Percentiles rank a stretch among this genome's conserved stretches.
phyloP scores from a whole-genome alignment of 1,140 invertebrate genomes.

The Drosophila sproati region DNA sequence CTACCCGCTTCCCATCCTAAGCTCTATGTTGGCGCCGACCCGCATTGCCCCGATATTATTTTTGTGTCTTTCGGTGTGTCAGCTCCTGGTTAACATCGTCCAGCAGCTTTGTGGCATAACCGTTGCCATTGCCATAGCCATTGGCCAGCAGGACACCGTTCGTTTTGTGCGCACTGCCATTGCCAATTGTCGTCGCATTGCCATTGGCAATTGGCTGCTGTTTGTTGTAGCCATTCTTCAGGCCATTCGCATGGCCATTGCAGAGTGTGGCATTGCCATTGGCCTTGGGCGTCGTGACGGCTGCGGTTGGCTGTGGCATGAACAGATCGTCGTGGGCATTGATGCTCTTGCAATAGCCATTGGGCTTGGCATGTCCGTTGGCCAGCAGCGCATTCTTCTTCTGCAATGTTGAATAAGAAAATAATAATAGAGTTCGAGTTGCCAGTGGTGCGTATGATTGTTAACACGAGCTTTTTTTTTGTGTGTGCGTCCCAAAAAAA shows the following conservation, averaged over 20 bases:
- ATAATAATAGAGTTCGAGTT: neutral
- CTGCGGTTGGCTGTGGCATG: slow-evolving; percentile 51
- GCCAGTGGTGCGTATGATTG: slow-evolving; percentile 24
- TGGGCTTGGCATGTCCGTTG: slow-evolving; percentile 70
- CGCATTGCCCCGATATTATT: slow-evolving; percentile 77
- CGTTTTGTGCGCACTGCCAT: slow-evolving; percentile 47
- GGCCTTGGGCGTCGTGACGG: slow-evolving; percentile 40
- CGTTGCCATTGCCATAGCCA: slow-evolving; percentile 51
- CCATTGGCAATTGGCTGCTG: slow-evolving; percentile 49
- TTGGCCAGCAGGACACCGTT: slow-evolving; percentile 44
- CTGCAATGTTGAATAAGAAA: slow-evolving; percentile 36
- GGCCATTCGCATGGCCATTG: slow-evolving; percentile 67
- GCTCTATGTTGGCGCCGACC: slow-evolving; percentile 67
- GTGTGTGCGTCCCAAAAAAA: slow-evolving; percentile 21
- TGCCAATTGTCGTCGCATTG: slow-evolving; percentile 28
- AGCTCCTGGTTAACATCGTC: slow-evolving; percentile 73
- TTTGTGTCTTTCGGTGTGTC: slow-evolving; percentile 77
- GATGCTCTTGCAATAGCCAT: slow-evolving; percentile 77
- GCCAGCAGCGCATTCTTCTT: slow-evolving; percentile 61
- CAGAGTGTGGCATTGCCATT: slow-evolving; percentile 51
- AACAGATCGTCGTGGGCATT: slow-evolving; percentile 74
- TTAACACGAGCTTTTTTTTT: slow-evolving; percentile 10
- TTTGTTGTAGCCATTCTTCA: slow-evolving; percentile 65
- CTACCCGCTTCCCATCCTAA: slow-evolving; percentile 45
- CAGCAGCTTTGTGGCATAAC: slow-evolving; percentile 60